phyloP scores from a whole-genome alignment of 2,797 vertebrate genomes.

The Pipistrellus kuhlii region DNA sequence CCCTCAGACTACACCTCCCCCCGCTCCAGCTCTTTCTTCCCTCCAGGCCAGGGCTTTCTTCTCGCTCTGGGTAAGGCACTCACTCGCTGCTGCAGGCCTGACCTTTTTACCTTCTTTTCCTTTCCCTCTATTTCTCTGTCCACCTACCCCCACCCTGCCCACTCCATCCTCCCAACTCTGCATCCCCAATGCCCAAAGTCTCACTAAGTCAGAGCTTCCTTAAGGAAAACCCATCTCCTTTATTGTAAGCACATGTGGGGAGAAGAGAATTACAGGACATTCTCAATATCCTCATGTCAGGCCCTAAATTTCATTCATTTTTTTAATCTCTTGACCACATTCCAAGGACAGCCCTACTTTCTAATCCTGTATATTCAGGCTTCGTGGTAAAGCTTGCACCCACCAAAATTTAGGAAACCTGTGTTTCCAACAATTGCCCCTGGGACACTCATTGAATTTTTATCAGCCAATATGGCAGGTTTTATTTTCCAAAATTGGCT shows the following conservation, averaged over 20 bases:
- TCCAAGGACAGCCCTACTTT: not conserved
- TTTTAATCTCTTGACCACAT: not conserved
- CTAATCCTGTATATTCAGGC: not conserved
- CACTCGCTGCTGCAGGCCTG: not conserved
- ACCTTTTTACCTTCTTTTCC: not conserved
- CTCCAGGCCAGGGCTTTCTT: not conserved
- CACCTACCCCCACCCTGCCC: not conserved
- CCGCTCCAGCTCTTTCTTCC: not conserved
- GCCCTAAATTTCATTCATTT: not conserved
- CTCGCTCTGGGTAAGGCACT: not conserved
- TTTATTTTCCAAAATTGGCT: conserved; percentile 14
- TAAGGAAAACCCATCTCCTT: not conserved
- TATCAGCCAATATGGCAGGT: not conserved
- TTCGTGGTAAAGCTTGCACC: not conserved
- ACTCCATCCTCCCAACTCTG: not conserved
- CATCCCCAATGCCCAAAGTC: not conserved
- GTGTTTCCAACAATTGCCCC: not conserved
- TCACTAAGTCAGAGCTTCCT: not conserved
- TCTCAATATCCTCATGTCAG: not conserved
- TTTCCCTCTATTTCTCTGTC: not conserved
- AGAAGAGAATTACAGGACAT: not conserved
- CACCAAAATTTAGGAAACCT: not conserved
- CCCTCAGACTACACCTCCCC: not conserved
- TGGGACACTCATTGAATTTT: not conserved
- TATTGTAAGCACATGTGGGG: not conserved